phyloP scores from a whole-genome alignment of 2,113 vertebrate genomes.

The Psilopogon haemacephalus region DNA sequence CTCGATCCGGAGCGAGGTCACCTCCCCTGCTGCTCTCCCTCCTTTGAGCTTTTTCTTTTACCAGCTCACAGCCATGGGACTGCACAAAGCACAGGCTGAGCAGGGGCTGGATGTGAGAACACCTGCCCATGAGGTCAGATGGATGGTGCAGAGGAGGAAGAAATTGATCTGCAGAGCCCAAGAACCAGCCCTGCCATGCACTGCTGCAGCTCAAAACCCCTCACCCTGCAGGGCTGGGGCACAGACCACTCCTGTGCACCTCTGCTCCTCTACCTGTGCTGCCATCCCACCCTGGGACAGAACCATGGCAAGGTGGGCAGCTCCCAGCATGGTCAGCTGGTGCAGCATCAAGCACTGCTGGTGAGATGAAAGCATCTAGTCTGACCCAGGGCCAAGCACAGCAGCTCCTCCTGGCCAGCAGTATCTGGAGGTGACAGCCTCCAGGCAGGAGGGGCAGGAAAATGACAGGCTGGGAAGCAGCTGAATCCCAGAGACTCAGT shows the following conservation, averaged over 20 bases:
- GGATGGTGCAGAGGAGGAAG: neutral
- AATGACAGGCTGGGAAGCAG: neutral
- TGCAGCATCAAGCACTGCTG: neutral
- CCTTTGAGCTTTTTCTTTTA: neutral
- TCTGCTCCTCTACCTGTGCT: neutral
- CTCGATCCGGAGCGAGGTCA: neutral
- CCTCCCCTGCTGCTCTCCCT: neutral
- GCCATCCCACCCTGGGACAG: neutral
- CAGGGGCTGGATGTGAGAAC: neutral
- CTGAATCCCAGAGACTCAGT: neutral
- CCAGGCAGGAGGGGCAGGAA: neutral
- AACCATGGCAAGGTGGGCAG: neutral
- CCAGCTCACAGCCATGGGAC: neutral
- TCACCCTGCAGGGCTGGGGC: fast-evolving
- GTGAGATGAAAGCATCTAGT: neutral
- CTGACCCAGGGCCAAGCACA: neutral
- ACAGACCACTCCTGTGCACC: neutral
- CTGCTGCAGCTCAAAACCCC: neutral
- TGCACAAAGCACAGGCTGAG: neutral
- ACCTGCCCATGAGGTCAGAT: neutral
- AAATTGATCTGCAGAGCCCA: neutral
- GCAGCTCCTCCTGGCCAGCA: neutral
- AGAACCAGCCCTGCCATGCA: neutral
- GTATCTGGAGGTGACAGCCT: neutral
- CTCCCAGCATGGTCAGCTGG: neutral